Evolutionary conservation across 2,888 invertebrate species (phyloP), one percentile per base, ranked within the genome.

Genomic region (Tubulanus polymorphus): DNA sequence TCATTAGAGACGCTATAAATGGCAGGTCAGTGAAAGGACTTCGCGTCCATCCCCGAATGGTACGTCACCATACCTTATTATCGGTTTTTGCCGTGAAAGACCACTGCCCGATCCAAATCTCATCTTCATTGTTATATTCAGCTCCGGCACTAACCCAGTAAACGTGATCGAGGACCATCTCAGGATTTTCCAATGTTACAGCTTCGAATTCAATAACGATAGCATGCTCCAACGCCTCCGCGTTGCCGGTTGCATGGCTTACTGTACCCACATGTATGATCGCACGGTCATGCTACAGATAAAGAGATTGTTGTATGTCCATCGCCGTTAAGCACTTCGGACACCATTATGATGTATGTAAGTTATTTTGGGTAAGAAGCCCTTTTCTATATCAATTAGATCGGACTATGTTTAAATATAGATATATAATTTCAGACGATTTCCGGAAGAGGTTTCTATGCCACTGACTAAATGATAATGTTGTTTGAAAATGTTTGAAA

Each of bases 101-200:
- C 1, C 71, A 67, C 59, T 76, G 76, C 1, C 74, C 77, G 5
- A 79, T 71, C 74, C 74, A 77, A 15, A 78, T 68, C 35, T 71
- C 68, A 28, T 58, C 63, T 48, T 71, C 69, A 37, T 64, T 60
- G 58, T 69, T 66, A 61, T 72, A 78, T 56, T 74, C 76, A 0
- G 74, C 75, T 0, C 76, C 77, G 3, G 72, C 74, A 62, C 75
- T 77, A 12, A 77, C 70, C 74, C 74, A 78, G 63, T 74, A 73
- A 2, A 54, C 41, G 26, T 48, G 56, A 2, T 60, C 63, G 48
- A 68, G 57, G 5, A 54, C 37, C 1, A 65, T 62, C 0, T 48
- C 28, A 35, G 61, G 63, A 26, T 48, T 59, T 3, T 65, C 61
- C 1, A 75, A 60, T 68, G 73, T 71, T 6, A 74, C 59, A 1